Evolutionary conservation across 2,113 vertebrate genomes (phyloP).

Genomic region (Nothocercus nigrocapillus): DNA sequence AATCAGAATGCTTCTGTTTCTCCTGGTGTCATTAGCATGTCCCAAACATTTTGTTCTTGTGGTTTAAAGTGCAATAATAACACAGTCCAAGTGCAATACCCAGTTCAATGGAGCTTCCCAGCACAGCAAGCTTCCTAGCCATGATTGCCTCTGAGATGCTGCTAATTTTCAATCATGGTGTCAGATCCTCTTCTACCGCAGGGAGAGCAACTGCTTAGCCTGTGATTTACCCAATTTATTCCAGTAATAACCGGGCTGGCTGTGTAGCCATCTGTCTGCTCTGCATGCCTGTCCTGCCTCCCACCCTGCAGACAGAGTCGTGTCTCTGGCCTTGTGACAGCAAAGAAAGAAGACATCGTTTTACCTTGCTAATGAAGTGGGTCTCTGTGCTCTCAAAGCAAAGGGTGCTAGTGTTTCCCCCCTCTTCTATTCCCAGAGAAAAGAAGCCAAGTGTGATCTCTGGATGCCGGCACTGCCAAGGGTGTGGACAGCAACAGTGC

Average conservation of each 20-base stretch:
- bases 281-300: neutral
- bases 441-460: neutral
- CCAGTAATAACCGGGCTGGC: neutral
- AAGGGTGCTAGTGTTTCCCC: neutral
- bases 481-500: neutral
- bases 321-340: neutral
- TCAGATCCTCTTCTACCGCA: constrained; percentile 42
- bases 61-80: constrained; percentile 46
- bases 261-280: constrained; percentile 55
- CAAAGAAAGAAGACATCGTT: neutral
- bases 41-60: constrained; percentile 67
- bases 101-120: neutral
- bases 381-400: neutral
- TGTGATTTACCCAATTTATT: constrained; percentile 63
- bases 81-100: neutral
- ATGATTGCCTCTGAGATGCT: constrained; percentile 17
- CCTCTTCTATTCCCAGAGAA: neutral
- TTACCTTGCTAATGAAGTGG: rapidly evolving
- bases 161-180: constrained; percentile 61
- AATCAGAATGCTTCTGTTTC: constrained; percentile 65
- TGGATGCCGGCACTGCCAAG: neutral
- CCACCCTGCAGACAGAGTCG: rapidly evolving
- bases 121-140: constrained; percentile 40
- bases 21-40: constrained; percentile 60
- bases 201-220: constrained; percentile 54